Evolutionary conservation across 2,888 invertebrate species (phyloP), one percentile per base, ranked within the genome.

Genomic region (Rotaria magnacalcarata): DNA sequence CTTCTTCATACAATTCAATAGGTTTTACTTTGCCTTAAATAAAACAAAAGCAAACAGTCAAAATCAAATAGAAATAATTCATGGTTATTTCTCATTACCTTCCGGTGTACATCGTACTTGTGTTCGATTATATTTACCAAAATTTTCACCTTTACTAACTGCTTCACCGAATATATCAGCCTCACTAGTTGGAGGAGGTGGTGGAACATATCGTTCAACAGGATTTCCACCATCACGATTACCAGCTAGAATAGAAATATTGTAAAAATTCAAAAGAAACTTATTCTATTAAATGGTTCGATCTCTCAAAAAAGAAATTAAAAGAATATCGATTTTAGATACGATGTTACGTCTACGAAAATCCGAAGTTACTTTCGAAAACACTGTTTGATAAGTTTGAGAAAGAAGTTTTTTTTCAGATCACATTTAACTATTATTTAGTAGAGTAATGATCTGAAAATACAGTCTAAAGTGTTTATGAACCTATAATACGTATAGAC

Each of bases 1-100:
- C 84, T 24, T 87, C 87, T 52, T 67, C 80, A 75, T 85, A 87
- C 24, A 54, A 41, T 41, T 52, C n/a, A 34, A 87, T 84, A 34
- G 85, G 85, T 43, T 84, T 54, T 41, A 85, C 56, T 56, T 84
- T 56, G n/a, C 80, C 87, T 54, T 27, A 14, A 41, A 80, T 14
- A 24, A 14, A 74, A 74, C 19, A 41, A 16, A 74, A 2, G 6
- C 5, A 21, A 74, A 14, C 11, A 16, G 5, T 6, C 19, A 7
- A 1, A 74, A 41, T 19, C 1, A 8, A 41, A 74, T 3, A 19
- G 7, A 41, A 11, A 21, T 11, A 67, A 67, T 8, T 14, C 16
- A 67, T 34, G 14, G 11, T 3, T 67, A 8, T 67, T 11, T 67
- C 1, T 14, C 10, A 24, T 67, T 75, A 75, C 75, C 80, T 80